Evolutionary conservation across 2,797 vertebrate species (phyloP).

Genomic region (Gastrophryne carolinensis): DNA sequence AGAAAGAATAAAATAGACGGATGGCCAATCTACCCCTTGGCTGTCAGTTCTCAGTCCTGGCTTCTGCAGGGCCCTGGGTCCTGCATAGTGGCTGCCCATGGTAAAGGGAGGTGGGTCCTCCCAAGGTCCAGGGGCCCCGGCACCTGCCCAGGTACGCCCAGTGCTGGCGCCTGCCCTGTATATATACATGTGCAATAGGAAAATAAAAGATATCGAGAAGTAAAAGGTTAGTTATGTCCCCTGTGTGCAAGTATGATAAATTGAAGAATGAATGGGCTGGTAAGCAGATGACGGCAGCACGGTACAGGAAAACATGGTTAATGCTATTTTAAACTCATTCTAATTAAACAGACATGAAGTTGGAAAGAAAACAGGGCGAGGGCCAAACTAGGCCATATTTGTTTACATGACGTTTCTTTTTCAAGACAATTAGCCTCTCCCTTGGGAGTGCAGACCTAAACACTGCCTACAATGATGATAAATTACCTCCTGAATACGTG

Average conservation of each 20-base stretch:
- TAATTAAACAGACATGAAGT: background rate
- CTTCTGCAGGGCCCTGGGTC: too few species aligned
- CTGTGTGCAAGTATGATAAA: background rate
- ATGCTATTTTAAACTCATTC: background rate
- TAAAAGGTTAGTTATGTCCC: too few species aligned
- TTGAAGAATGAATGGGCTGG: background rate
- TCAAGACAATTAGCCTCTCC: conserved; percentile 20
- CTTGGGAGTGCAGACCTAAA: background rate
- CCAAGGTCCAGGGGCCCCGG: too few species aligned
- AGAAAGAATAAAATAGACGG: too few species aligned
- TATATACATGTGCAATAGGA: too few species aligned
- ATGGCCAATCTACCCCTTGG: too few species aligned
- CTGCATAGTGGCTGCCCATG: too few species aligned
- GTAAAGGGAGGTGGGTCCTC: too few species aligned
- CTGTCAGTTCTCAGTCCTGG: too few species aligned
- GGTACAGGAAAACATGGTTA: background rate
- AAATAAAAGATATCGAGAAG: too few species aligned
- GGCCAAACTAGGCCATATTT: conserved; percentile 3
- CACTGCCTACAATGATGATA: conserved; percentile 10
- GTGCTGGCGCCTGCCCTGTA: too few species aligned
- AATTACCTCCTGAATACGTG: conserved; percentile 20
- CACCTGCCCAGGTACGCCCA: too few species aligned
- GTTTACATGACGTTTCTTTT: background rate
- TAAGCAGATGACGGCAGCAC: background rate
- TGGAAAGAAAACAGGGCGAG: background rate